Conservation (phyloP, 2,797 vertebrate genomes). For the Ateles fusciceps region DNA sequence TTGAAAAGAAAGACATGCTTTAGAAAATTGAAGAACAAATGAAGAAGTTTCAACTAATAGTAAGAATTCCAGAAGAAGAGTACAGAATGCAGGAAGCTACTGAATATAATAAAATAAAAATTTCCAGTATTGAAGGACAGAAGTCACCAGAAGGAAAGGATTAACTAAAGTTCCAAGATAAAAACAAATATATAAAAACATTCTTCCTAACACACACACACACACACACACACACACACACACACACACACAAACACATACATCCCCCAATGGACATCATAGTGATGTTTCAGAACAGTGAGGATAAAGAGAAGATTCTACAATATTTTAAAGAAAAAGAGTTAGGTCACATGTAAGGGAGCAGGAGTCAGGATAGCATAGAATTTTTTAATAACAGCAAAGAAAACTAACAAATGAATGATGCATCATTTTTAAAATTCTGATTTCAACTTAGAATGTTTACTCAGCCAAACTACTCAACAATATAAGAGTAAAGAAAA, state of each 20-base stretch:
- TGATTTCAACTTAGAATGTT: background rate
- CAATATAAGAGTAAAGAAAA: background rate
- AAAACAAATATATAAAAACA: background rate
- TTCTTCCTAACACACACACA: background rate
- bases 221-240: too few species aligned
- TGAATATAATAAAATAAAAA: background rate
- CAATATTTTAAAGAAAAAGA: background rate
- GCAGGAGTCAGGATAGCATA: accelerated
- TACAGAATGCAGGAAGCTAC: background rate
- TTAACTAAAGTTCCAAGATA: background rate
- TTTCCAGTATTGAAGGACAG: background rate
- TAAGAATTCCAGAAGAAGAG: background rate
- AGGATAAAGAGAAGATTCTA: background rate
- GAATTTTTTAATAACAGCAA: background rate
- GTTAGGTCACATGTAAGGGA: background rate
- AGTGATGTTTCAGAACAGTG: background rate
- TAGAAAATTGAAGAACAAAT: background rate
- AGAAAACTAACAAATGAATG: background rate
- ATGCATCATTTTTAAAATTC: background rate
- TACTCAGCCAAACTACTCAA: background rate
- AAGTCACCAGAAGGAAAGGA: background rate
- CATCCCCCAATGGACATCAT: background rate
- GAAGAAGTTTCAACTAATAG: background rate
- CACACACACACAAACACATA: background rate
- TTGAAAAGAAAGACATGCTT: background rate